These are phyloP conservation scores for Nerophis lumbriciformis DNA, from an alignment of 2,113 vertebrate genomes.

Conservation along the genomic window DNA sequence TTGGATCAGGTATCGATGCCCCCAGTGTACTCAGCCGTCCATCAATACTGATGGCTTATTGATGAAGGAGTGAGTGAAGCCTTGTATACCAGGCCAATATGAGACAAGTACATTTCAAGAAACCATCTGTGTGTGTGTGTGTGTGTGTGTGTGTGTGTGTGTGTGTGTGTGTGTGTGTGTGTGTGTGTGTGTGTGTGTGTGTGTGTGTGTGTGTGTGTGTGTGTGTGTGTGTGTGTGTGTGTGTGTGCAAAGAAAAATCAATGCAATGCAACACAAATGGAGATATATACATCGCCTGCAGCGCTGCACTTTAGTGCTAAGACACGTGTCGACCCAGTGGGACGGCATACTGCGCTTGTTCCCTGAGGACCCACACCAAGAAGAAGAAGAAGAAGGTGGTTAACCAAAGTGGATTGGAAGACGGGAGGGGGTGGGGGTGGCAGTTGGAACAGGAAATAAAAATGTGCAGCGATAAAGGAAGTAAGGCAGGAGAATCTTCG, in stretches of 20 bases:
- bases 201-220: too few species aligned
- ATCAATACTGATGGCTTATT: conserved; percentile 70
- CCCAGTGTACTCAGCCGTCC: conserved; percentile 35
- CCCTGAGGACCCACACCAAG: conserved; percentile 7
- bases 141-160: too few species aligned
- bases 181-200: too few species aligned
- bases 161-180: too few species aligned
- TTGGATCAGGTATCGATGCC: conserved; percentile 59
- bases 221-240: neutral
- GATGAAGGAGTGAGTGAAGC: conserved; percentile 59
- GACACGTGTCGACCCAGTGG: conserved; percentile 52
- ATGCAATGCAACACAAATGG: conserved; percentile 61
- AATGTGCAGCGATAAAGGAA: conserved; percentile 35
- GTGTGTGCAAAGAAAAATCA: conserved; percentile 53
- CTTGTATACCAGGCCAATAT: conserved; percentile 34
- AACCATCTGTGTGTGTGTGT: conserved; percentile 25
- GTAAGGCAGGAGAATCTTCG: conserved; percentile 17
- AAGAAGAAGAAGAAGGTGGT: conserved; percentile 27
- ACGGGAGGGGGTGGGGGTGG: conserved; percentile 18
- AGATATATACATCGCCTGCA: conserved; percentile 64
- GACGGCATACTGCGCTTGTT: conserved; percentile 35
- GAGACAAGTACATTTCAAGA: conserved; percentile 27
- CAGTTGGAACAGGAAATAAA: conserved; percentile 31
- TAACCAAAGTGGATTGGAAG: conserved; percentile 31
- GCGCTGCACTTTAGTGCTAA: conserved; percentile 58